Evolutionary conservation across 2,888 invertebrate species (phyloP), one percentile per base, ranked within the genome.

Genomic region (Nemotelus pantherinus): DNA sequence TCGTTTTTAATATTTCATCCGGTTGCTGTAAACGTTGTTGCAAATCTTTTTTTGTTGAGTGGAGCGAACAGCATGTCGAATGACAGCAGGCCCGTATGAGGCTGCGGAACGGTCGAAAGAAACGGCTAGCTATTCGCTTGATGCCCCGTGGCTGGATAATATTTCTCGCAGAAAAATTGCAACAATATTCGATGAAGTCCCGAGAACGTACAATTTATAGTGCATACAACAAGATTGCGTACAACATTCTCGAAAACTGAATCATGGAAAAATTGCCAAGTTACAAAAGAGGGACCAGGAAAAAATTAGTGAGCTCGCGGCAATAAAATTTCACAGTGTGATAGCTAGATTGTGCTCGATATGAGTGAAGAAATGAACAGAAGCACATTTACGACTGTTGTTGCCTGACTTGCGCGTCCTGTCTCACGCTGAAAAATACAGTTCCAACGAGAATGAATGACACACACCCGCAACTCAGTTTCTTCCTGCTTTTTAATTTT

Each of bases 1-100:
- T 70, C 43, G 70, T 70, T 70, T 70, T 70, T 70, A 70, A 70
- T 70, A 70, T 70, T 70, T 70, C 70, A 70, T 70, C 55, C 55
- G 70, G 53, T 70, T 53, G 70, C 55, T 70, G 70, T 70, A 70
- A 70, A 70, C 55, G 70, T 70, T 70, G 1, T 55, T 41, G 39
- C 3, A 25, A 25, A 25, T 25, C 25, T 1, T 25, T 25, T 25
- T 25, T 25, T 25, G 25, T 25, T 25, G 25, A 25, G 25, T 25
- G 25, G 25, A 25, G 25, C 25, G 25, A 25, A 25, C 25, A 25
- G 25, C 25, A 25, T 25, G 25, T 25, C 25, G 25, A 25, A 25
- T 25, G 25, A 25, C 25, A 25, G 25, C 25, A 25, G 25, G 25
- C 25, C 25, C 25, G 25, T 25, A 25, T 25, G 25, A 25, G 25